Conservation (phyloP, 2,797 vertebrate species). For the Cichlasoma orientale region DNA sequence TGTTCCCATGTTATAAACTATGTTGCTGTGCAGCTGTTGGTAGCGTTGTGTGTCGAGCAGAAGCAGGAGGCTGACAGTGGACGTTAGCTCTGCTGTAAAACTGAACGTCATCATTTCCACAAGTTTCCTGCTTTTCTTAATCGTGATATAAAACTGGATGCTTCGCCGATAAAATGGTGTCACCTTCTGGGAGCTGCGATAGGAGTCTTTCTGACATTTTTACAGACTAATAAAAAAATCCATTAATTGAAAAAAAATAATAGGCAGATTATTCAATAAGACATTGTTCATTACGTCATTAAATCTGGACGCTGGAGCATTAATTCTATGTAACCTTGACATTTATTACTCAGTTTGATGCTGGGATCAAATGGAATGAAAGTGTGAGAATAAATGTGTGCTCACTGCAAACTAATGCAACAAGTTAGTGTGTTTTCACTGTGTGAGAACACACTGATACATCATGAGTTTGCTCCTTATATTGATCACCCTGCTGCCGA, state of each 20-base stretch:
- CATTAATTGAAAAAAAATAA: background rate
- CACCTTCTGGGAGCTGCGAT: background rate
- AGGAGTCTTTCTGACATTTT: background rate
- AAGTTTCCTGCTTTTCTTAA: background rate
- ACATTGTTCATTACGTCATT: background rate
- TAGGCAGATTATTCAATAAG: background rate
- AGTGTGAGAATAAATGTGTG: rapidly evolving
- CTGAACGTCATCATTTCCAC: background rate
- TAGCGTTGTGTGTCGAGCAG: rapidly evolving
- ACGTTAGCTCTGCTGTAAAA: rapidly evolving
- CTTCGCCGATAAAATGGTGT: background rate
- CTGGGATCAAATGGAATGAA: background rate
- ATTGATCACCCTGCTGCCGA: background rate
- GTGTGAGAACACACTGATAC: background rate
- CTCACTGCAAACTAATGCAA: background rate
- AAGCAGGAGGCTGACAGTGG: background rate
- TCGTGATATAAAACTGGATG: no score
- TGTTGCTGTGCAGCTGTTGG: background rate
- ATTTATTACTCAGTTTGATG: background rate
- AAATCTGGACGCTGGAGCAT: background rate
- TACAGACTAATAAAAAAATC: background rate
- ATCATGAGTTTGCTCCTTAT: background rate
- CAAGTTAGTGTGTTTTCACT: background rate
- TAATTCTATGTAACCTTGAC: background rate
- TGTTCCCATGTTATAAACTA: background rate